These are phyloP conservation scores for Drosophila koepferae DNA, from an alignment of 2,888 invertebrate species.

Conservation along the genomic window DNA sequence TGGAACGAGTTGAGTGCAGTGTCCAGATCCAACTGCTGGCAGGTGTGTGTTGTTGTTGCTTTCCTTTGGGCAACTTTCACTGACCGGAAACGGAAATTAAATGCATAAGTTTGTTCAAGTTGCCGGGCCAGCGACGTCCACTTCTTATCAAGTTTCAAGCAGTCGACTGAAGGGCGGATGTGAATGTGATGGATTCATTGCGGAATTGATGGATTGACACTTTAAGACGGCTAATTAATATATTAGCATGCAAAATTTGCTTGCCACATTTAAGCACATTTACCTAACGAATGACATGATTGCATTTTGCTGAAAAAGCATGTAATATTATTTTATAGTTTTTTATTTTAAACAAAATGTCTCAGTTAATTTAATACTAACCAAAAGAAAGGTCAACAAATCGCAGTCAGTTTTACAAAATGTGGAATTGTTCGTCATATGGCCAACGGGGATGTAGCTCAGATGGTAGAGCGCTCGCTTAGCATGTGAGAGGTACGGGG, in stretches of 20 bases:
- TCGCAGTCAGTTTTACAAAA: slow-evolving; percentile 21
- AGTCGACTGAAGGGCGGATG: slow-evolving; percentile 1
- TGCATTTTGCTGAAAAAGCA: no score
- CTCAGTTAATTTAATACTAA: no score
- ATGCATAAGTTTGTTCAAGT: slow-evolving; percentile 76
- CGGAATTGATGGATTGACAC: not conserved
- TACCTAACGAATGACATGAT: not conserved
- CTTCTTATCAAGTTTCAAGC: slow-evolving; percentile 58
- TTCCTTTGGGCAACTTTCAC: slow-evolving; percentile 72
- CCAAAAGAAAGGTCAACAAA: not conserved
- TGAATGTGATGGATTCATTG: slow-evolving; percentile 9
- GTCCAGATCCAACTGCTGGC: slow-evolving; percentile 36
- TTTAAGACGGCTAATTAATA: slow-evolving; percentile 1
- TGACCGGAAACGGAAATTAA: slow-evolving; percentile 81
- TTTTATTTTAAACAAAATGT: not conserved
- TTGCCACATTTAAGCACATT: not conserved
- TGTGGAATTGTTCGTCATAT: slow-evolving; percentile 30
- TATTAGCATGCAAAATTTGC: not conserved
- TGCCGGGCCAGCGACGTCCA: slow-evolving; percentile 14
- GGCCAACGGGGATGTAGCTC: slow-evolving; percentile 84
- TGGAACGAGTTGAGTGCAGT: slow-evolving; percentile 37
- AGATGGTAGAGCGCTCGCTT: slow-evolving; percentile 86
- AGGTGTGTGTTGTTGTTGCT: slow-evolving; percentile 66
- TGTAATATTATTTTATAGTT: not conserved
- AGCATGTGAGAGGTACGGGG: slow-evolving; percentile 86